phyloP scores from a whole-genome alignment of 2,113 vertebrate genomes.

The Epinephelus cyanopodus region DNA sequence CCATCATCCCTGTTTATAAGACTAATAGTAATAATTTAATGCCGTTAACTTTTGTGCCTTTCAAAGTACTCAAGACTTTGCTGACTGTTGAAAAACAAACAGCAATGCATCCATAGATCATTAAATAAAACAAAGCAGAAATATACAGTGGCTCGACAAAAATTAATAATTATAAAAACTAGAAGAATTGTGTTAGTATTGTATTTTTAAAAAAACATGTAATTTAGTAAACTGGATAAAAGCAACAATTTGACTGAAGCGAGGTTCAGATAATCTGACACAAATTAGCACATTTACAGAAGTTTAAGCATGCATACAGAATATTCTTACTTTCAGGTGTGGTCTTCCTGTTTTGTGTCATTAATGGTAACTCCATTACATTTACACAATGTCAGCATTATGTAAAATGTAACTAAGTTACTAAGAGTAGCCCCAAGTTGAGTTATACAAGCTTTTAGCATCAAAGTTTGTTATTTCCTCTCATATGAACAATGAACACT shows the following conservation, averaged over 20 bases:
- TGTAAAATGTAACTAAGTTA: background rate
- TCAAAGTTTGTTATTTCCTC: background rate
- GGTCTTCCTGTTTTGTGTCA: background rate
- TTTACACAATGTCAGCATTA: background rate
- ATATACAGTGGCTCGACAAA: no score
- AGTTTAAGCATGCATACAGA: background rate
- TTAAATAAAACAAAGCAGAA: no score
- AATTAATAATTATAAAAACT: no score
- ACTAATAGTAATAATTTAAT: background rate
- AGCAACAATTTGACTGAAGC: background rate
- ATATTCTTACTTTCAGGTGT: background rate
- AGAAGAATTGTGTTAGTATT: background rate
- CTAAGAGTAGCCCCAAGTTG: background rate
- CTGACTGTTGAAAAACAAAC: no score
- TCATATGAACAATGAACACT: conserved; percentile 67
- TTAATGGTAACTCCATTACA: background rate
- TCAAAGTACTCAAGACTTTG: no score
- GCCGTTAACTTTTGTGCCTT: no score
- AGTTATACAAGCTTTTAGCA: background rate
- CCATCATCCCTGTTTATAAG: background rate
- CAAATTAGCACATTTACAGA: background rate
- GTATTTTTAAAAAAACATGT: background rate
- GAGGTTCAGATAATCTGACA: background rate
- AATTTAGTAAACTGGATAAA: background rate
- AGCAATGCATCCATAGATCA: no score